Base-by-base conservation (phyloP, 2,797 vertebrate genomes). In the Remorina albescens region DNA sequence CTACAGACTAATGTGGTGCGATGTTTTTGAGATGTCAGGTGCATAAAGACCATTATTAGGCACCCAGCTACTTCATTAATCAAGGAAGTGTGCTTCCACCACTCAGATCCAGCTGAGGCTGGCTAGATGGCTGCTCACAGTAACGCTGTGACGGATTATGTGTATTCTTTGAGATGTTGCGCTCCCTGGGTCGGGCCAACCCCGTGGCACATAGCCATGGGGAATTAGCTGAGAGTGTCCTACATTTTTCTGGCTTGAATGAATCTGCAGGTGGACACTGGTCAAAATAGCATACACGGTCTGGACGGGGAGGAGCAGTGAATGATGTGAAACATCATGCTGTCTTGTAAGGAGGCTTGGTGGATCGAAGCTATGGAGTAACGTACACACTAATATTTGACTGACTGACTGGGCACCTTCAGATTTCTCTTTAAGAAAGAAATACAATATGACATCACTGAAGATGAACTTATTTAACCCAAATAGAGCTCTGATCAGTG, bases 101-200 rank as follows among this genome's bases (percentile, higher is more conserved):
- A 71, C 66, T 82, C 70, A 66, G 62, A 83, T 75, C 59, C 59
- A 76, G 72, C 72, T 53, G 81, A 81, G 75, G 76, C 60, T 68
- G 62, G 59, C 77, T 72, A 57, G 59, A 82, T 61, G 66, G 74
- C 79, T 76, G 68, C 85, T 78, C 39, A 25, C n/a, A 18, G 37
- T 71, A 63, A 50, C 63, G 75, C 55, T 53, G 8, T 91, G 86
- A 90, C 76, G 67, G 83, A 90, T 86, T 74, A 81, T 83, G 63
- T 78, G 67, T 77, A 36, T 61, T 12, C 70, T 72, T 70, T 65
- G 65, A 77, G 62, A 65, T 59, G 67, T 11, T 21, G 67, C 42
- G 73, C 60, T 82, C 77, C 66, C 75, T 37, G 46, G 54, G 62
- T 64, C 46, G 26, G 62, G 66, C 64, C 49, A 64, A 63, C 72